Percentiles rank a stretch among this genome's conserved stretches.
Evolutionary conservation across 2,797 vertebrate species (phyloP).

Genomic region (Etheostoma perlongum): DNA sequence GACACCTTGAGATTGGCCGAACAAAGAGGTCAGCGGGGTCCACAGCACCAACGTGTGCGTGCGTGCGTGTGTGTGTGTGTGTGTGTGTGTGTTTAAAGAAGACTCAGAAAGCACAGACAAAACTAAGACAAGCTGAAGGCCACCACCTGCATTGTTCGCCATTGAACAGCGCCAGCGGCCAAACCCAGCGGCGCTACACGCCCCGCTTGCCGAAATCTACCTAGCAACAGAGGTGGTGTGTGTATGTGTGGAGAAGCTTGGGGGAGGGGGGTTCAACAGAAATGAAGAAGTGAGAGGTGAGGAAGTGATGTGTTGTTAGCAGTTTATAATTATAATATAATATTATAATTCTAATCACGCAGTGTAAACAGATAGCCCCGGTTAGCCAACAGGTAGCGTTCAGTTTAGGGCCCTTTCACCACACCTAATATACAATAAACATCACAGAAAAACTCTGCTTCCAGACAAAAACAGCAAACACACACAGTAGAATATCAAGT

Average conservation of each 20-base stretch:
- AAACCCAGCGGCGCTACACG: constrained; percentile 42
- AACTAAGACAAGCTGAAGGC: constrained; percentile 55
- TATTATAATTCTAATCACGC: background rate
- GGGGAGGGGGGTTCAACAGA: constrained; percentile 33
- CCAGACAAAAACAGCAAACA: constrained; percentile 16
- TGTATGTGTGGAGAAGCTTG: constrained; percentile 3
- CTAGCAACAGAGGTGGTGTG: constrained; percentile 69
- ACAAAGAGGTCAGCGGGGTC: constrained; percentile 75
- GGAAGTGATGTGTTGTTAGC: constrained; percentile 66
- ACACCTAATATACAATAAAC: constrained; percentile 41
- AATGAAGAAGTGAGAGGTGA: constrained; percentile 66
- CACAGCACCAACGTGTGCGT: constrained; percentile 19
- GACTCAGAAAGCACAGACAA: constrained; percentile 30
- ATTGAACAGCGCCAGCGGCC: constrained; percentile 40
- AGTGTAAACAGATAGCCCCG: constrained; percentile 57
- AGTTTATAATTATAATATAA: constrained; percentile 36
- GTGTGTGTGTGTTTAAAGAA: constrained; percentile 24
- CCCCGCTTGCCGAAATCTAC: constrained; percentile 64
- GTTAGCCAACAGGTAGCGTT: constrained; percentile 55
- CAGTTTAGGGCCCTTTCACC: constrained; percentile 43
- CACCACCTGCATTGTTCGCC: constrained; percentile 64
- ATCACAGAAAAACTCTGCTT: background rate
- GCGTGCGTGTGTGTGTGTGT: constrained; percentile 9
- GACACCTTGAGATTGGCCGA: constrained; percentile 76
- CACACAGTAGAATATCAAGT: constrained; percentile 19